phyloP scores from a whole-genome alignment of 2,797 vertebrate species.

The Nothura maculosa region DNA sequence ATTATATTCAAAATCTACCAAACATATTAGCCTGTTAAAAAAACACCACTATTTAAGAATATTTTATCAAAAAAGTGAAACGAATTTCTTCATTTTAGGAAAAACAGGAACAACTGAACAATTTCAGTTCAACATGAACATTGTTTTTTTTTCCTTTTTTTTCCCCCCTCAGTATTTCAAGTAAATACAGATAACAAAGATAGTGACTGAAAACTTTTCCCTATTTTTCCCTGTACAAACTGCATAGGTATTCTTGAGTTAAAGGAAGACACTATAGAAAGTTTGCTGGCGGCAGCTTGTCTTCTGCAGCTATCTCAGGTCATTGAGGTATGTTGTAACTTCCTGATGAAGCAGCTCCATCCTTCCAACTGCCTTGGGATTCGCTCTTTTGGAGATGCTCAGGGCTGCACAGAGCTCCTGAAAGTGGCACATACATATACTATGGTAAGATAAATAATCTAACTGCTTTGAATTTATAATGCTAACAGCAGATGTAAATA shows the following conservation, averaged over 20 bases:
- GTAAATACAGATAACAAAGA: not conserved
- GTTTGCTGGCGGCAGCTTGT: slow-evolving; percentile 95
- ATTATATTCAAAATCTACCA: not conserved
- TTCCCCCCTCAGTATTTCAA: too few species aligned
- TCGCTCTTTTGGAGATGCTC: slow-evolving; percentile 95
- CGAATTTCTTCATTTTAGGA: not conserved
- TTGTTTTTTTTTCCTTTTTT: not conserved
- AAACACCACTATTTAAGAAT: not conserved
- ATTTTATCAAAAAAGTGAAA: not conserved
- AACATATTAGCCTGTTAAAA: not conserved
- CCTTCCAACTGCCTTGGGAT: slow-evolving; percentile 99
- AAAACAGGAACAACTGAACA: too few species aligned
- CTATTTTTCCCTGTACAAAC: slow-evolving; percentile 9
- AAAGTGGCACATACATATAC: slow-evolving; percentile 96
- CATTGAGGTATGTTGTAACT: slow-evolving; percentile 97
- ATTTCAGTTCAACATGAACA: not conserved
- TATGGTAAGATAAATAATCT: slow-evolving; percentile 86
- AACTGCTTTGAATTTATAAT: not conserved
- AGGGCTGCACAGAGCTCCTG: slow-evolving; percentile 93
- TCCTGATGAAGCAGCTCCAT: slow-evolving; percentile 98
- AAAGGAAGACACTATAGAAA: slow-evolving; percentile 98
- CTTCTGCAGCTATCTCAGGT: slow-evolving; percentile 97
- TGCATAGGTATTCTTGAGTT: slow-evolving; percentile 92
- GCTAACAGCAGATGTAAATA: not conserved
- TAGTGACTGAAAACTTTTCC: not conserved